phyloP scores from a whole-genome alignment of 2,113 vertebrate genomes.

The Laterallus jamaicensis region DNA sequence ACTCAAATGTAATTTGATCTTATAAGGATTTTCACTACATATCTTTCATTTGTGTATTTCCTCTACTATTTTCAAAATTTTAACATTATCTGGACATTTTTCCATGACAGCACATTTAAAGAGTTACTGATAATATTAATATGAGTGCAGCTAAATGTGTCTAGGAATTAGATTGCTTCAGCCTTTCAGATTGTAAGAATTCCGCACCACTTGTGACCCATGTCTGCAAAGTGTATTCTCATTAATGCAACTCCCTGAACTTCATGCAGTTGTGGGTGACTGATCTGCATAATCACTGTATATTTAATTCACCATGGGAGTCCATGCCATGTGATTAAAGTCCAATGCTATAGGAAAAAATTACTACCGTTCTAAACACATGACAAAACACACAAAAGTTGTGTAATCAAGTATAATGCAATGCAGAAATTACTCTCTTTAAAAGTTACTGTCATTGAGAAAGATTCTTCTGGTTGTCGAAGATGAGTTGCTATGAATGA shows the following conservation, averaged over 20 bases:
- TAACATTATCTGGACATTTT: not conserved
- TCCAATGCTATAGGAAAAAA: not conserved
- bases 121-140: not conserved
- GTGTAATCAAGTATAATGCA: not conserved
- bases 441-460: not conserved
- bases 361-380: rapidly evolving
- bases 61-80: not conserved
- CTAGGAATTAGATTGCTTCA: not conserved
- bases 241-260: not conserved
- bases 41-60: not conserved
- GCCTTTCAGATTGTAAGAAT: not conserved
- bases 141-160: not conserved
- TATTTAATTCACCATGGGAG: not conserved
- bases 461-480: not conserved
- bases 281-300: not conserved
- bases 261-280: not conserved
- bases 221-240: not conserved
- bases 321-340: not conserved
- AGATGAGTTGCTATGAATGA: not conserved
- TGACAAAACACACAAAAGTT: not conserved
- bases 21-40: not conserved
- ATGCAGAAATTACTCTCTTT: not conserved
- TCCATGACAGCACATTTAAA: not conserved
- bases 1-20: not conserved
- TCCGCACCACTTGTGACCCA: not conserved